Percentiles rank a stretch among this genome's conserved stretches.
Evolutionary conservation across 64 coral and sea anemone species (phyloP).

Genomic region (Actinia tenebrosa): DNA sequence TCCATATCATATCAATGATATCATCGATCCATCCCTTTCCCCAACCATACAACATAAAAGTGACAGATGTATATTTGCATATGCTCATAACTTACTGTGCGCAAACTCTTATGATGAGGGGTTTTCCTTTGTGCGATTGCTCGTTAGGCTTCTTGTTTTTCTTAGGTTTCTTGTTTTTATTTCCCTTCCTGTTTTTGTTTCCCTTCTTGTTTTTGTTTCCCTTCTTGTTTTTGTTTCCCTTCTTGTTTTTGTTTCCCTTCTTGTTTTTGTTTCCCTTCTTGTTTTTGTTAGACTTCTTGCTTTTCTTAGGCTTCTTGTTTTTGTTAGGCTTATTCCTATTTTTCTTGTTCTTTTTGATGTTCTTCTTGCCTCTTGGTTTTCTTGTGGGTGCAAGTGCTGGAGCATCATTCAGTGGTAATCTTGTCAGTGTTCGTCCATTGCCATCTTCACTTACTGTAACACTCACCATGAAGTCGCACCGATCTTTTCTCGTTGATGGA

Average conservation of each 20-base stretch:
- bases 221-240: neutral
- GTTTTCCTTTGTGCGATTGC: neutral
- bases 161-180: neutral
- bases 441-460: slow-evolving; percentile 13
- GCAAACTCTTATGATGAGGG: slow-evolving; percentile 43
- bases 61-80: neutral
- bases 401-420: slow-evolving; percentile 18
- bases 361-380: neutral
- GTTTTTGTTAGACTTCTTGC: slow-evolving; percentile 13
- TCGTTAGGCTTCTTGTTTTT: slow-evolving; percentile 22
- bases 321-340: slow-evolving; percentile 3
- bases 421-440: neutral
- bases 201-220: neutral
- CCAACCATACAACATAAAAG: neutral
- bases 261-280: neutral
- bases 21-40: too few species aligned
- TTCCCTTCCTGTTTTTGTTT: neutral
- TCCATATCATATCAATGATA: too few species aligned
- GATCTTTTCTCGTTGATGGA: slow-evolving; percentile 23
- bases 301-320: neutral
- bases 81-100: slow-evolving; percentile 32
- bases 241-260: neutral
- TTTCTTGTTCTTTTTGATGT: neutral
- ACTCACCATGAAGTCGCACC: slow-evolving; percentile 33
- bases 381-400: neutral